These are phyloP conservation scores for Amiota minor DNA, from an alignment of 2,888 invertebrate genomes.

Conservation along the genomic window DNA sequence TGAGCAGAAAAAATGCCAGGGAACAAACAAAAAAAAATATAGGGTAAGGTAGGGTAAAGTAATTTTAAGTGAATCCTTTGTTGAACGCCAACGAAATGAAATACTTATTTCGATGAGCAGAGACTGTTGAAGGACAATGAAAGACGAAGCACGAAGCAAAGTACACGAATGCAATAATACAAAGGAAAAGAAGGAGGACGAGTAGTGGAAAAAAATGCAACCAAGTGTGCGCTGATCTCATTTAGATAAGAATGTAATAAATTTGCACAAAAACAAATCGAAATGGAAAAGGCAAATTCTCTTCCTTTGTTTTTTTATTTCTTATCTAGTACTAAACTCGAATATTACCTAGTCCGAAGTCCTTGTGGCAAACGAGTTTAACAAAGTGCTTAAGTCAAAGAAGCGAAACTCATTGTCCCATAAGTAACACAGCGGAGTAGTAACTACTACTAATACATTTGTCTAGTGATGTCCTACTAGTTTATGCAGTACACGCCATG, in stretches of 20 bases:
- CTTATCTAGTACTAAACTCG: not conserved
- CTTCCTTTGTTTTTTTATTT: not conserved
- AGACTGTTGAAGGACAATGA: not conserved
- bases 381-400: not conserved
- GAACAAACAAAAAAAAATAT: too few relatives aligned
- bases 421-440: not conserved
- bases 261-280: slow-evolving; percentile 8
- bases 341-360: not conserved
- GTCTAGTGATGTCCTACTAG: too few relatives aligned
- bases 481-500: too few relatives aligned
- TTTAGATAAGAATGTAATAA: slow-evolving; percentile 21
- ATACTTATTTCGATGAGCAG: not conserved
- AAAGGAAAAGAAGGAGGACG: not conserved
- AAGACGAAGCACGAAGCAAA: not conserved
- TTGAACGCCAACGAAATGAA: slow-evolving; percentile 10
- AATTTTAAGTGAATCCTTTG: too few relatives aligned
- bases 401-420: not conserved
- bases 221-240: slow-evolving; percentile 14
- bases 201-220: not conserved
- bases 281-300: not conserved
- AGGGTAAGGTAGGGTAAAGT: not conserved
- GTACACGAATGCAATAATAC: not conserved
- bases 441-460: too few relatives aligned
- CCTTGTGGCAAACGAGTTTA: not conserved
- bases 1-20: too few relatives aligned